These are phyloP conservation scores for human (Homo sapiens) DNA, from an alignment of 2,113 vertebrate genomes.

Conservation along the genomic window DNA sequence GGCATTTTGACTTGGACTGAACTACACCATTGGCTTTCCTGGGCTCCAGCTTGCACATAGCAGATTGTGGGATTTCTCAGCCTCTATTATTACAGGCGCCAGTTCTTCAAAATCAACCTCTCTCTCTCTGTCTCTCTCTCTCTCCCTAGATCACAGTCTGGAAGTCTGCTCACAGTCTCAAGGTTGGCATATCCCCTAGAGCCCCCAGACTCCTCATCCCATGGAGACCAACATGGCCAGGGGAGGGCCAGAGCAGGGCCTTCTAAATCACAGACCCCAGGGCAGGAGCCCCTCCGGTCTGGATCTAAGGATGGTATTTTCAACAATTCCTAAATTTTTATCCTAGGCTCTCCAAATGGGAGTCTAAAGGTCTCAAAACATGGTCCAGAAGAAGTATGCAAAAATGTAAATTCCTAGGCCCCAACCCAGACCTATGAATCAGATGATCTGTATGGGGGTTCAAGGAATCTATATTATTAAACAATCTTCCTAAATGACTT, in stretches of 20 bases:
- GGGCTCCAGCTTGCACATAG: neutral
- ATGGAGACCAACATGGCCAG: neutral
- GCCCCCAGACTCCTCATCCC: neutral
- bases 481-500: neutral
- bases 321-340: neutral
- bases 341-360: neutral
- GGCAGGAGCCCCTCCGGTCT: neutral
- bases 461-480: conserved; percentile 31
- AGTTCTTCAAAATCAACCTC: neutral
- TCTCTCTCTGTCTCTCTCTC: neutral
- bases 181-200: neutral
- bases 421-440: conserved; percentile 7
- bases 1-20: neutral
- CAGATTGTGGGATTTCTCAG: neutral
- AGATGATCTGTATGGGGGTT: neutral
- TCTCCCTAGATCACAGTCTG: neutral
- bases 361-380: conserved; percentile 1
- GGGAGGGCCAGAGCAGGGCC: neutral
- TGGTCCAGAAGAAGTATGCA: neutral
- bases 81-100: neutral
- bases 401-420: neutral
- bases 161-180: neutral
- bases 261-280: neutral
- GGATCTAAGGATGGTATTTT: neutral
- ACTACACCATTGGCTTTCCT: neutral